These are phyloP conservation scores for Egretta garzetta DNA, from an alignment of 2,113 vertebrate genomes.

Conservation along the genomic window DNA sequence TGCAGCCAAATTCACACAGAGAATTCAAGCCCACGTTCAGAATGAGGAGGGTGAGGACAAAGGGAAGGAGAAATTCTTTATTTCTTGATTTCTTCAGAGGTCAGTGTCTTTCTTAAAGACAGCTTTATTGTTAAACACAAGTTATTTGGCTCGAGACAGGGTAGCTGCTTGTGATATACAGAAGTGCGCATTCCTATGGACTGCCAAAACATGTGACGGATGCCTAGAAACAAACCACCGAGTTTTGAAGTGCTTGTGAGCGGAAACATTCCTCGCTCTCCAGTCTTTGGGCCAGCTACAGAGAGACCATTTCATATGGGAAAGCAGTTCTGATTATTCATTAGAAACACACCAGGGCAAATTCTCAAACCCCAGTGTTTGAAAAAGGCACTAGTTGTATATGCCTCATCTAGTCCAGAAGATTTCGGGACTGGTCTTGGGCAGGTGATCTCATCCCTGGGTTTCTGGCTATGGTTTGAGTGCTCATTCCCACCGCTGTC, in stretches of 20 bases:
- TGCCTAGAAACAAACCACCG: constrained; percentile 27
- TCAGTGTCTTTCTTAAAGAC: not conserved
- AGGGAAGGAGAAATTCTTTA: not conserved
- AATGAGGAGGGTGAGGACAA: not conserved
- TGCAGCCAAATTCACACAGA: not conserved
- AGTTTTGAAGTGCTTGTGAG: constrained; percentile 29
- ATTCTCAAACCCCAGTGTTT: not conserved
- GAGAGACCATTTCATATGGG: not conserved
- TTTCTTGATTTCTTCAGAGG: not conserved
- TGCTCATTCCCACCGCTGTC: not conserved
- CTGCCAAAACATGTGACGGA: constrained; percentile 49
- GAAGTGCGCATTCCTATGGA: constrained; percentile 34
- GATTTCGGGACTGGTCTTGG: not conserved
- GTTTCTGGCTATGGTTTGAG: not conserved
- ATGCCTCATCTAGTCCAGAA: not conserved
- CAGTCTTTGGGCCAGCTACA: not conserved
- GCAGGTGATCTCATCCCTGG: not conserved
- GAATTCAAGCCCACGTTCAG: not conserved
- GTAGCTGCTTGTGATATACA: constrained; percentile 38
- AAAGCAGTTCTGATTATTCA: constrained; percentile 11
- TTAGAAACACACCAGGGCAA: not conserved
- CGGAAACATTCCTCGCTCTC: constrained; percentile 1
- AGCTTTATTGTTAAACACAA: not conserved
- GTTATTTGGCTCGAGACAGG: constrained; percentile 17
- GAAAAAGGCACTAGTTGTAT: not conserved